Percentiles rank a stretch among this genome's conserved stretches.
Conservation (phyloP, 2,888 invertebrate genomes). For the Eupeodes latifasciatus region DNA sequence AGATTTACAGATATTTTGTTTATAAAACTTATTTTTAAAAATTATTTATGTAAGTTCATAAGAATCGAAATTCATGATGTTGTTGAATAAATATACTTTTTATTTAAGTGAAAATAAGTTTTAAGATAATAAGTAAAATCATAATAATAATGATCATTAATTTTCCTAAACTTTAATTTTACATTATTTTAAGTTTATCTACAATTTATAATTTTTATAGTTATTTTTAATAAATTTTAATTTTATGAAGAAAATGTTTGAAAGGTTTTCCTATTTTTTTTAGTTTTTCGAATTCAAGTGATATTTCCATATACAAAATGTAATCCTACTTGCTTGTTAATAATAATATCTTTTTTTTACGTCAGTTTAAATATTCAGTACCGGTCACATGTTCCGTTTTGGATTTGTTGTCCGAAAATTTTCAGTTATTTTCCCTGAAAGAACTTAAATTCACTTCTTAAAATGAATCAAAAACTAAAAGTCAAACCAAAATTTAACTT, state of each 20-base stretch:
- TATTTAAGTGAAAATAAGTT: neutral
- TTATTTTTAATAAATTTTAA: slow-evolving; percentile 18
- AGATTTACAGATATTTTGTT: neutral
- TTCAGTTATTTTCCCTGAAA: too few species aligned
- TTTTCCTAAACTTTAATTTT: slow-evolving; percentile 6
- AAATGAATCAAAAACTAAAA: too few species aligned
- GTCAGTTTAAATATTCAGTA: too few species aligned
- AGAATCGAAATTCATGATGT: neutral
- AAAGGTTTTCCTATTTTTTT: neutral
- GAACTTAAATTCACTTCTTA: too few species aligned
- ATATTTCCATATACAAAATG: too few species aligned
- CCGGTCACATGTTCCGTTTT: too few species aligned
- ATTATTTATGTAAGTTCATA: slow-evolving; percentile 22
- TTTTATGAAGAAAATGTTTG: neutral
- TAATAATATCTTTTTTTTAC: too few species aligned
- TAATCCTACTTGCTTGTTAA: too few species aligned
- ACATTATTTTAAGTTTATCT: neutral
- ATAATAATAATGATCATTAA: slow-evolving; percentile 6
- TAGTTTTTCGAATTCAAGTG: too few species aligned
- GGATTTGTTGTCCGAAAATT: too few species aligned
- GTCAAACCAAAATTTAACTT: too few species aligned
- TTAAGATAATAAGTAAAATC: neutral
- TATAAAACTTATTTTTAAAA: slow-evolving; percentile 17
- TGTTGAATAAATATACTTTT: slow-evolving; percentile 2
- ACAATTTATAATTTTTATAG: neutral